Evolutionary conservation across 2,113 vertebrate species (phyloP), one percentile per base, ranked within the genome.

Genomic region (Aptenodytes patagonicus): DNA sequence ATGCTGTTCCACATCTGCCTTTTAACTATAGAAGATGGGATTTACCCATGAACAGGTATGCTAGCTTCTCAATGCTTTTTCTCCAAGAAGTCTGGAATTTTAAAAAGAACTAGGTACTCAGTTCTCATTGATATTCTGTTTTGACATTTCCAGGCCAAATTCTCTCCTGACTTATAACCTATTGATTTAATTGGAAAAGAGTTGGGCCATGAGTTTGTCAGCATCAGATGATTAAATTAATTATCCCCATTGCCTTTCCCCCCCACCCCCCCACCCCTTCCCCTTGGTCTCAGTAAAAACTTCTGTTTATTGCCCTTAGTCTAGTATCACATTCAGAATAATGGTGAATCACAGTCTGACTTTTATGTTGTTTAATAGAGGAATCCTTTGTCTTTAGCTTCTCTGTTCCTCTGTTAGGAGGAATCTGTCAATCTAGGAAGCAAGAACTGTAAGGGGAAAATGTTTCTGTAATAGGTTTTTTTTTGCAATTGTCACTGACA

Each of bases 321-420:
- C 54, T 88, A 83, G 66, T 77, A 83, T 44, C 68, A 96, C 51
- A 46, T 46, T 85, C 8, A 80, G 54, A 95, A 77, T 64, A 92
- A 94, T 91, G 71, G 71, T 94, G 89, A 90, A 95, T 83, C 51
- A 86, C 83, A 84, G 82, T 66, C 68, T 55, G 16, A 81, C 29
- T 87, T 93, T 92, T 51, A 46, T 89, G 51, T 83, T 92, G 47
- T 88, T 95, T 94, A 89, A 40, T 7, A 42, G 22, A 84, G 42
- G 46, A 77, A 87, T 72, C 13, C 17, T 76, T 76, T 36, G 25
- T 66, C 29, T 95, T 83, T 54, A 57, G 34, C 54, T 92, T 79
- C 40, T 83, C 34, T 79, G 22, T 40, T 71, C 61, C 24, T 95
- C 42, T 92, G 18, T 28, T 91, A 47, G 19, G 13, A 70, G 32